Conservation (phyloP, 2,797 vertebrate species). For the Otolemur crassicaudatus region DNA sequence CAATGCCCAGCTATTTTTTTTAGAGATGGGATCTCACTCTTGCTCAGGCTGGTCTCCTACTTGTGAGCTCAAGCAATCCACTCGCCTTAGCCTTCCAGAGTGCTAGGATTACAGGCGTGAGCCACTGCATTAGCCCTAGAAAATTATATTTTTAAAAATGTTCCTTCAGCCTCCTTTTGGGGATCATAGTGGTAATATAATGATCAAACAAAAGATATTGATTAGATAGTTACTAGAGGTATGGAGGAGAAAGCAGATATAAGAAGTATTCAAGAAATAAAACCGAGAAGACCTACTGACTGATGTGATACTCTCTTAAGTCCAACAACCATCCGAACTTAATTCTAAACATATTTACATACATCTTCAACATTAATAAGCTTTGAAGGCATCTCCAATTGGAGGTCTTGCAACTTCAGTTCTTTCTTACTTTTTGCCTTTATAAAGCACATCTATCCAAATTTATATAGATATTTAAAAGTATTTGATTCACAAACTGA, state of each 20-base stretch:
- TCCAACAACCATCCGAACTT: not conserved
- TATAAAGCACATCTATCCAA: not conserved
- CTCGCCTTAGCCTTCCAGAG: too few species aligned
- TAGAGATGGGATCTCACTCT: too few species aligned
- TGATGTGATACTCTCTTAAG: not conserved
- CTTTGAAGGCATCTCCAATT: not conserved
- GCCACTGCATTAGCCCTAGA: not conserved
- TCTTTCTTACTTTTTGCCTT: conserved; percentile 11
- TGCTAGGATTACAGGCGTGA: too few species aligned
- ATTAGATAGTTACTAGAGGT: not conserved
- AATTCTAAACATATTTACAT: not conserved
- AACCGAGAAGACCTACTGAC: not conserved
- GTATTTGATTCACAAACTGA: not conserved
- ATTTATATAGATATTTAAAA: not conserved
- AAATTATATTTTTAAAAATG: conserved; percentile 4
- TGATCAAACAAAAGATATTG: not conserved
- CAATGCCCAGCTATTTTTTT: too few species aligned
- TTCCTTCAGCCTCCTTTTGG: not conserved
- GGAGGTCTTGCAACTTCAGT: not conserved
- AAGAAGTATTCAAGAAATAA: not conserved
- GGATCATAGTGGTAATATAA: not conserved
- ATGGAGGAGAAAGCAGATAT: not conserved
- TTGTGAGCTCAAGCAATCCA: too few species aligned
- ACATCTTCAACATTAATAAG: not conserved
- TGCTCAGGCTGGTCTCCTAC: too few species aligned